Conservation (phyloP, 2,888 invertebrate species). For the Oscheius sp. region DNA sequence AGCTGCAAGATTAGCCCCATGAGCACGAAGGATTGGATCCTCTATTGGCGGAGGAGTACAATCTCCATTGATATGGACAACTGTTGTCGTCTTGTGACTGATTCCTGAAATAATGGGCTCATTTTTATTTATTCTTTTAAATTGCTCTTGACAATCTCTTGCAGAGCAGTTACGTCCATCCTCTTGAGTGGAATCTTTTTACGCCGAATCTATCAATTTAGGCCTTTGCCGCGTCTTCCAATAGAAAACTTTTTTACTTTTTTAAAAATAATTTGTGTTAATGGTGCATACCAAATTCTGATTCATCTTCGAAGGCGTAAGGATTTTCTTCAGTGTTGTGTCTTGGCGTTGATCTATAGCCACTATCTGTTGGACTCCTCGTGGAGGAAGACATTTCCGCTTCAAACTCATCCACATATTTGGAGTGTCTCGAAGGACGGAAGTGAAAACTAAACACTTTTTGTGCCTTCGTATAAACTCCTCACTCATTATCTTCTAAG, state of each 20-base stretch:
- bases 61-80: conserved; percentile 35
- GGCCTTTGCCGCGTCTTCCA: no score
- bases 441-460: not conserved
- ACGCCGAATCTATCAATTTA: no score
- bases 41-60: conserved; percentile 7
- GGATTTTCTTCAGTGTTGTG: conserved; percentile 33
- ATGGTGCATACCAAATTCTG: conserved; percentile 11
- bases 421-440: conserved; percentile 6
- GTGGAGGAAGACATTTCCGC: conserved; percentile 34
- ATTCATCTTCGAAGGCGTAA: conserved; percentile 23
- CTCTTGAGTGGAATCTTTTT: no score
- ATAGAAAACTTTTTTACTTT: no score
- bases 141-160: no score
- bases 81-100: conserved; percentile 38
- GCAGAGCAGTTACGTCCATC: no score
- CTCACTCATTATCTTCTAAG: conserved; percentile 29
- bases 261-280: no score
- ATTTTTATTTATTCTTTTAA: no score
- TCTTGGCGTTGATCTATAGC: conserved; percentile 43
- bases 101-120: conserved; percentile 28
- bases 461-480: not conserved
- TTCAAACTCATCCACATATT: conserved; percentile 21
- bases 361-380: conserved; percentile 52
- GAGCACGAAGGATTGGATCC: conserved; percentile 12
- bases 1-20: conserved; percentile 21